phyloP scores from a whole-genome alignment of 2,888 invertebrate species.

The Dynastes maya region DNA sequence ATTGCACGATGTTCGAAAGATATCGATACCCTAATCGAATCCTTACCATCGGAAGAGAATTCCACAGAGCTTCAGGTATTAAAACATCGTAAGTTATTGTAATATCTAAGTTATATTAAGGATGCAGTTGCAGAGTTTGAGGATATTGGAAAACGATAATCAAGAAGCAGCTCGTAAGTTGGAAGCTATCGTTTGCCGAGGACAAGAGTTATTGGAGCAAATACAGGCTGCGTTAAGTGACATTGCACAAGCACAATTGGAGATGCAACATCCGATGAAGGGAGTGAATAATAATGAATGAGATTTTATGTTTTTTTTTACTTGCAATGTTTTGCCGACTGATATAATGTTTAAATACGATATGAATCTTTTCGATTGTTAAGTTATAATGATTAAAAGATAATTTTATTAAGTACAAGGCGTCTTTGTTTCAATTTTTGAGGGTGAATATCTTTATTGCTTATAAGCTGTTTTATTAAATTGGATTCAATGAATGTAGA shows the following conservation, averaged over 20 bases:
- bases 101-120: constrained; percentile 25
- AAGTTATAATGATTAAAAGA: background rate
- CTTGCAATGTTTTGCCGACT: constrained; percentile 8
- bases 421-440: too few relatives aligned
- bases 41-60: constrained; percentile 95
- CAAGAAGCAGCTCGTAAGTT: constrained; percentile 91
- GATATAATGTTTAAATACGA: constrained; percentile 17
- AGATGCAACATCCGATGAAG: constrained; percentile 81
- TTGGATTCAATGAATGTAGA: too few relatives aligned
- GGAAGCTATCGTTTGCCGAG: constrained; percentile 88
- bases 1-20: constrained; percentile 98
- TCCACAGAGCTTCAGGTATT: constrained; percentile 90
- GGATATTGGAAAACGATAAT: constrained; percentile 90
- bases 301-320: background rate
- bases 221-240: constrained; percentile 94
- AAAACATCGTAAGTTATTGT: background rate
- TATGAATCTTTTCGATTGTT: background rate
- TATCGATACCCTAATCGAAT: constrained; percentile 96
- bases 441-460: too few relatives aligned
- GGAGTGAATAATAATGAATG: constrained; percentile 51
- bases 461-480: too few relatives aligned
- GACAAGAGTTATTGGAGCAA: constrained; percentile 88
- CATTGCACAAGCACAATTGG: constrained; percentile 92
- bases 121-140: constrained; percentile 75
- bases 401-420: too few relatives aligned